A percentile compares a stretch with the other conserved stretches of the same genome.
These are phyloP conservation scores for Hyperopisus bebe DNA, from an alignment of 2,113 vertebrate genomes.

Conservation along the genomic window DNA sequence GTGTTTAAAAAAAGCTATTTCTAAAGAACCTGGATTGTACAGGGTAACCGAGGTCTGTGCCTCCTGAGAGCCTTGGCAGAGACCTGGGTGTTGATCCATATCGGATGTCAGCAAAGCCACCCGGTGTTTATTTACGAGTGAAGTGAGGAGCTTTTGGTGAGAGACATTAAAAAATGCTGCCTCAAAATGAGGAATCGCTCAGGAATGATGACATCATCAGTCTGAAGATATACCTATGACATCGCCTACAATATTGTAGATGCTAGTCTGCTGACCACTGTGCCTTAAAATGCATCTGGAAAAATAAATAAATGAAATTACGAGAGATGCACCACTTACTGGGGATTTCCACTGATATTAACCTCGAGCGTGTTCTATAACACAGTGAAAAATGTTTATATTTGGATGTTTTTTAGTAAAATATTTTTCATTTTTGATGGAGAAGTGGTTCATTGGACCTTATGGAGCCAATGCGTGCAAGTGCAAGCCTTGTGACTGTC, in stretches of 20 bases:
- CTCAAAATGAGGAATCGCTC: background rate
- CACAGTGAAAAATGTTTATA: background rate
- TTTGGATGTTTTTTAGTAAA: background rate
- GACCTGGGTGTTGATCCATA: background rate
- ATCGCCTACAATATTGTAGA: background rate
- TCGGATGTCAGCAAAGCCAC: background rate
- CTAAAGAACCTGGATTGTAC: background rate
- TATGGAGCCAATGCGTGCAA: background rate
- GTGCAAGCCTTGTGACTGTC: no score
- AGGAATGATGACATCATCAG: background rate
- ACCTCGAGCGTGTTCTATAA: background rate
- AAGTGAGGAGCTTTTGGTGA: background rate
- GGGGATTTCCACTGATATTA: background rate
- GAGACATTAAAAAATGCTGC: background rate
- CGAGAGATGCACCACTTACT: background rate
- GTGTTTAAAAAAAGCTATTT: constrained; percentile 16
- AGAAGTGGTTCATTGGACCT: background rate
- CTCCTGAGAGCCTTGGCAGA: background rate
- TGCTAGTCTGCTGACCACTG: background rate
- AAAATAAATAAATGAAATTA: background rate
- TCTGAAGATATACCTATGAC: background rate
- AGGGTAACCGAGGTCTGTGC: background rate
- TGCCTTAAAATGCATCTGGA: background rate
- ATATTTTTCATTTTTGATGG: background rate
- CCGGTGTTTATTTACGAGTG: background rate